These are phyloP conservation scores for Drosophila cracens DNA, from an alignment of 2,888 invertebrate species.

Conservation along the genomic window DNA sequence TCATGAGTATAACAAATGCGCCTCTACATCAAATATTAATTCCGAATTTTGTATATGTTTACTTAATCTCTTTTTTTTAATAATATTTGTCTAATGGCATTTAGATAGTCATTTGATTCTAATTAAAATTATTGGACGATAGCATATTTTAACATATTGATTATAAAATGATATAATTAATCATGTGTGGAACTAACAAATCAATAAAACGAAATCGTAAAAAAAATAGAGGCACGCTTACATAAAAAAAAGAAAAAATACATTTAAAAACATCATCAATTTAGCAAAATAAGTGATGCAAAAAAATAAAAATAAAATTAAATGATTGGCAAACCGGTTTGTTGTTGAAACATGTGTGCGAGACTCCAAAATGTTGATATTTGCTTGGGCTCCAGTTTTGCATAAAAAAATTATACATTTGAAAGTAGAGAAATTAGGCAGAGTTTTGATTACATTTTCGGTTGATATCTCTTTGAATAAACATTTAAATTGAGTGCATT, in stretches of 20 bases:
- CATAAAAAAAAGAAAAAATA: constrained; percentile 28
- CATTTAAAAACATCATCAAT: constrained; percentile 26
- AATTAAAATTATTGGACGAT: not conserved
- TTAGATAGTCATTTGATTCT: not conserved
- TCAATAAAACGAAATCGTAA: constrained; percentile 29
- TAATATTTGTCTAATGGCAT: not conserved
- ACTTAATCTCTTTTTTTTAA: not conserved
- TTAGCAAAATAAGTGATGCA: constrained; percentile 47
- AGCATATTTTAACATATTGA: constrained; percentile 11
- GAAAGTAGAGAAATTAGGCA: constrained; percentile 48
- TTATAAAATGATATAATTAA: constrained; percentile 21
- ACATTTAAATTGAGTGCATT: constrained; percentile 37
- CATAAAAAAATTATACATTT: constrained; percentile 39
- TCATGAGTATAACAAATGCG: not conserved
- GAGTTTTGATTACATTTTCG: constrained; percentile 28
- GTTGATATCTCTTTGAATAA: constrained; percentile 28
- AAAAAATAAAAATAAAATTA: constrained; percentile 14
- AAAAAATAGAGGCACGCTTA: constrained; percentile 20
- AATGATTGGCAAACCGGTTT: constrained; percentile 33
- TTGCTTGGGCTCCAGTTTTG: constrained; percentile 26
- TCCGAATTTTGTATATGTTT: not conserved
- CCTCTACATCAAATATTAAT: not conserved
- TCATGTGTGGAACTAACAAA: constrained; percentile 14
- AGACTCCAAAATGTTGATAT: constrained; percentile 16
- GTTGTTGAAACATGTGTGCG: constrained; percentile 25